phyloP scores from a whole-genome alignment of 2,113 vertebrate genomes.

The Dipodomys merriami region DNA sequence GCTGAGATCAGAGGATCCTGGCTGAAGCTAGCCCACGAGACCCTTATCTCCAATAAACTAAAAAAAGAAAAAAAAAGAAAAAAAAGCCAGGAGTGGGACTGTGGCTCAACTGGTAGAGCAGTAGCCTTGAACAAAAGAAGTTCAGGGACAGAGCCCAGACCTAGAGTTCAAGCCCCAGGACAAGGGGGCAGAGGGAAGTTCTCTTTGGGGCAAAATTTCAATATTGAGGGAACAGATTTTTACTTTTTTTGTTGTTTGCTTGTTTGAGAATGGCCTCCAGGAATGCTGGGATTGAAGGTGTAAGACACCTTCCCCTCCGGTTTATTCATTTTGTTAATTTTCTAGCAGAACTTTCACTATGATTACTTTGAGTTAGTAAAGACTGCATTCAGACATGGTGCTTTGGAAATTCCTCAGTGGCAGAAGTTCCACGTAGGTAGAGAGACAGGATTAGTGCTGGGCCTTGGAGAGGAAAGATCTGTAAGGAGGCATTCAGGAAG shows the following conservation, averaged over 20 bases:
- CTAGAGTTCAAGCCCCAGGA: too few species aligned
- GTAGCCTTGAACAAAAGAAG: too few species aligned
- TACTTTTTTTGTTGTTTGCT: neutral
- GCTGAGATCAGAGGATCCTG: too few species aligned
- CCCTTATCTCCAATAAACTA: too few species aligned
- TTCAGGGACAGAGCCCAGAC: too few species aligned
- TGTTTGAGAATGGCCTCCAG: too few species aligned
- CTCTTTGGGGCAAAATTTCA: conserved; percentile 27
- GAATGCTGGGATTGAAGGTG: neutral
- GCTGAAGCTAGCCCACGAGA: too few species aligned
- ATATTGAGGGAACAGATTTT: neutral
- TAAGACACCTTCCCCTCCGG: neutral
- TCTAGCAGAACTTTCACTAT: conserved; percentile 14
- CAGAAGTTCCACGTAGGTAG: neutral
- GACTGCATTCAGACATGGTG: neutral
- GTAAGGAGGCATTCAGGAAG: neutral
- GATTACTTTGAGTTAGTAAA: conserved; percentile 35
- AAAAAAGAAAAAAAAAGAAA: too few species aligned
- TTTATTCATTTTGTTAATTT: neutral
- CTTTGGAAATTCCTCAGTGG: neutral
- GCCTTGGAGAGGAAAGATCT: neutral
- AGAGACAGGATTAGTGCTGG: neutral
- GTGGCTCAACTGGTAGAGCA: too few species aligned
- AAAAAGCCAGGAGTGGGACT: too few species aligned
- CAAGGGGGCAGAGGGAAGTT: neutral